These are phyloP conservation scores for Bombus confusus DNA, from an alignment of 1,140 invertebrate genomes.

Conservation along the genomic window DNA sequence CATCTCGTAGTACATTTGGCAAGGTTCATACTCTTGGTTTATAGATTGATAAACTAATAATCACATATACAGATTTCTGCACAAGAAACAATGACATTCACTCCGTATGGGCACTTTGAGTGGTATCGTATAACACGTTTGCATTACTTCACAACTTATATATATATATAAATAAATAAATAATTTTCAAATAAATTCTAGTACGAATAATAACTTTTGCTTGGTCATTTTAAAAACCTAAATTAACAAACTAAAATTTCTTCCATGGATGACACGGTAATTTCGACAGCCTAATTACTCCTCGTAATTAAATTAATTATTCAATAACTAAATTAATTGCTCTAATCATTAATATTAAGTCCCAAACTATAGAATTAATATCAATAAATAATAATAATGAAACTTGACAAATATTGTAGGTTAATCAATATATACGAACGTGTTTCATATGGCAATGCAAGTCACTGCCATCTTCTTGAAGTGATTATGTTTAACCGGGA, in stretches of 20 bases:
- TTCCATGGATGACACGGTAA: background rate
- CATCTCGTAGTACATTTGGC: slow-evolving; percentile 41
- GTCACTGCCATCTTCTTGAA: slow-evolving; percentile 53
- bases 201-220: background rate
- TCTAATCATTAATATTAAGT: background rate
- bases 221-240: background rate
- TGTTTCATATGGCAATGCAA: slow-evolving; percentile 56
- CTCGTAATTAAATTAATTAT: background rate
- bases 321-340: background rate
- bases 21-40: slow-evolving; percentile 47
- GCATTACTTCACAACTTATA: slow-evolving; percentile 32
- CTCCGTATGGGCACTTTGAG: slow-evolving; percentile 51
- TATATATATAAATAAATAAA: slow-evolving; percentile 43
- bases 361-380: no score
- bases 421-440: slow-evolving; percentile 51
- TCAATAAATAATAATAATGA: background rate
- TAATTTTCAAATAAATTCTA: slow-evolving; percentile 41
- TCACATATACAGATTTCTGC: slow-evolving; percentile 57
- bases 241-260: background rate
- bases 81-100: slow-evolving; percentile 39
- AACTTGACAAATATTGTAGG: background rate
- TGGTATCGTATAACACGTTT: slow-evolving; percentile 51
- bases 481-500: slow-evolving; percentile 62
- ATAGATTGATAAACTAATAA: slow-evolving; percentile 49
- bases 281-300: background rate